Evolutionary conservation across 2,888 invertebrate genomes (phyloP).

Genomic region (Leucozona laternaria): DNA sequence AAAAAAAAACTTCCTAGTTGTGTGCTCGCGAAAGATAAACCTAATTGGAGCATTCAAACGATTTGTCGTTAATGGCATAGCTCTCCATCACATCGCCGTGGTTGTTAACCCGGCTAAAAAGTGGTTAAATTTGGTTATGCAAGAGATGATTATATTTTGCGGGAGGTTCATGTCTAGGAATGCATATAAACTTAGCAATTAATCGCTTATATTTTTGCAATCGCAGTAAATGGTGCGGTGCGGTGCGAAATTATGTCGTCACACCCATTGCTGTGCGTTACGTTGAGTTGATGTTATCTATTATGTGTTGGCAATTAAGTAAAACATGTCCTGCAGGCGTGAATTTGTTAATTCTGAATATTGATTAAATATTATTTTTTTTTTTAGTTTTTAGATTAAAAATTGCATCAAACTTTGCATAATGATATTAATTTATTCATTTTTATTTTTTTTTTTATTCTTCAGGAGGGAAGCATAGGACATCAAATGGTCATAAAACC

Average conservation of each 20-base stretch:
- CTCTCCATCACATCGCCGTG: not conserved
- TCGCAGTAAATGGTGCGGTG: not conserved
- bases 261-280: slow-evolving; percentile 26
- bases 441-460: slow-evolving; percentile 66
- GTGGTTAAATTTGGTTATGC: slow-evolving; percentile 51
- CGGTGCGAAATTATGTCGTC: slow-evolving; percentile 34
- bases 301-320: slow-evolving; percentile 24
- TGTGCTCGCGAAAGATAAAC: slow-evolving; percentile 23
- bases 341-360: slow-evolving; percentile 1
- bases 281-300: slow-evolving; percentile 27
- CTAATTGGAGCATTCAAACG: slow-evolving; percentile 62
- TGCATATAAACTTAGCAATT: slow-evolving; percentile 36
- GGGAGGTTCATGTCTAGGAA: slow-evolving; percentile 38
- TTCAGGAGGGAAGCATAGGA: slow-evolving; percentile 96
- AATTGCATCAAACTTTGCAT: not conserved
- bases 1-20: slow-evolving; percentile 51
- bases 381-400: not conserved
- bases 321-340: slow-evolving; percentile 28
- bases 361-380: not conserved
- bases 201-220: slow-evolving; percentile 25
- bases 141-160: slow-evolving; percentile 55
- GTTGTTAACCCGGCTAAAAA: slow-evolving; percentile 15
- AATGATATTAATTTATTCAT: not conserved
- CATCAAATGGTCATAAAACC: slow-evolving; percentile 94
- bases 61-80: slow-evolving; percentile 54